Base-by-base conservation (phyloP, 1,140 invertebrate genomes). In the Goniozus legneri region DNA sequence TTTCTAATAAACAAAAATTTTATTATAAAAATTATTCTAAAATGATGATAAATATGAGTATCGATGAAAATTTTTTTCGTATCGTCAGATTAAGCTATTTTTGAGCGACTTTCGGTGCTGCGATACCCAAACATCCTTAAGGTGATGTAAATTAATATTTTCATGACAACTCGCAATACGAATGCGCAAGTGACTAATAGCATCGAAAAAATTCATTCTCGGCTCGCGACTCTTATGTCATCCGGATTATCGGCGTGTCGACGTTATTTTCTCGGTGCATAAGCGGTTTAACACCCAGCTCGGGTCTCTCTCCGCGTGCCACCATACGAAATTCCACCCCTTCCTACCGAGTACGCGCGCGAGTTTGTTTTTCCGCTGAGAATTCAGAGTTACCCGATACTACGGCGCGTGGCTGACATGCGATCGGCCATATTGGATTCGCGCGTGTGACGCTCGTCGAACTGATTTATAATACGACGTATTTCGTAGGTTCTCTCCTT, bases 351-450 rank as follows among this genome's bases (percentile, higher is more conserved):
- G 44, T 21, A 47, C 40, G 16, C 34, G 15, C 13, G 8, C 12
- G 18, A 8, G 38, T 43, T 20, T 7, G 32, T 10, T 34, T 59
- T 59, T 58, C 45, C 37, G 42, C 49, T 40, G 40, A 42, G 31
- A 43, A 45, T 44, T 27, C 30, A 32, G 20, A 50, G 55, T 58
- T 37, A 59, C 37, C 21, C 51, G 56, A 59, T 38, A 59, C 49
- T 44, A 24, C 19, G n/a, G 41, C 55, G 47, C 55, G 55, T 51
- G 24, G 51, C 47, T 53, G 51, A 47, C 19, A 54, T 58, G 45
- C 46, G 47, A 58, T 58, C 56, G 46, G 39, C 34, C 50, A 40
- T 52, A 37, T 47, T 47, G 44, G 50, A 51, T 51, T 51, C 38
- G 33, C 42, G 31, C 24, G 40, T 27, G 4, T 27, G 4, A 27